Percentiles rank a stretch among this genome's conserved stretches.
These are phyloP conservation scores for Meloe dianella DNA, from an alignment of 2,888 invertebrate genomes.

Conservation along the genomic window DNA sequence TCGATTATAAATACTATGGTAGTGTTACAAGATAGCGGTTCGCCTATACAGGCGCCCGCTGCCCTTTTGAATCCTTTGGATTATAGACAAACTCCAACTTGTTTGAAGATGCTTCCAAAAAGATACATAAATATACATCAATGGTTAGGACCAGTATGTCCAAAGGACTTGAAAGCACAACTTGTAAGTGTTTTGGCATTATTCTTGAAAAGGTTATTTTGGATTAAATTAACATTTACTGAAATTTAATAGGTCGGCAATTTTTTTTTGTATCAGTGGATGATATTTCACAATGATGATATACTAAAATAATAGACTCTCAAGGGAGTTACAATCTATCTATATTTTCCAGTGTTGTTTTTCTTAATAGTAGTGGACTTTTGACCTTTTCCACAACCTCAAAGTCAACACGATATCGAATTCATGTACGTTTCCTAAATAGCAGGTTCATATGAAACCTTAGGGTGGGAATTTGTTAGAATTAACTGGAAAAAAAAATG, in stretches of 20 bases:
- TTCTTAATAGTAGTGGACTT: neutral
- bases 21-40: slow-evolving; percentile 78
- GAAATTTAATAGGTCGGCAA: neutral
- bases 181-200: slow-evolving; percentile 65
- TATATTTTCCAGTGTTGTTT: neutral
- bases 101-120: slow-evolving; percentile 89
- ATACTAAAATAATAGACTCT: neutral
- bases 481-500: too few species aligned
- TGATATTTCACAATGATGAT: neutral
- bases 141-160: slow-evolving; percentile 82
- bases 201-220: neutral
- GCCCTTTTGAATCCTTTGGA: slow-evolving; percentile 70
- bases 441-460: too few species aligned
- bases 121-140: slow-evolving; percentile 89
- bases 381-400: neutral
- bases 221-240: neutral
- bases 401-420: neutral
- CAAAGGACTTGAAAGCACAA: slow-evolving; percentile 82
- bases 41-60: slow-evolving; percentile 67
- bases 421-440: too few species aligned
- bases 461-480: too few species aligned
- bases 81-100: slow-evolving; percentile 82
- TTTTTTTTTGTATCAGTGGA: neutral
- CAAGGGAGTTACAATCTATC: neutral
- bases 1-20: slow-evolving; percentile 56